Conservation (phyloP, 1,140 invertebrate species). For the Scaptomyza graminum region DNA sequence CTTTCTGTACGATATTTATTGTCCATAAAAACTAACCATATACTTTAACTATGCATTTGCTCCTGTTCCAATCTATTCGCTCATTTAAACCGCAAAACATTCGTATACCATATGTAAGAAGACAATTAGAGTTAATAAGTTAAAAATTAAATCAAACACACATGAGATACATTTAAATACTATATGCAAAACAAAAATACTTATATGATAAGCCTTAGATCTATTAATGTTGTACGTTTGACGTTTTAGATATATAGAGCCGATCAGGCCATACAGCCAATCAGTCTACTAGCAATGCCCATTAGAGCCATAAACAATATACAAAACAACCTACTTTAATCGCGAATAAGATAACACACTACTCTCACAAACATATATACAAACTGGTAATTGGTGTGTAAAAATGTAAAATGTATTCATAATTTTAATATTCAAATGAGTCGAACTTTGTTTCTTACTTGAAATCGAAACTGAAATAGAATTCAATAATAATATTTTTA, state of each 20-base stretch:
- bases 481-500: constrained; percentile 66
- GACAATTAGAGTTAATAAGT: constrained; percentile 59
- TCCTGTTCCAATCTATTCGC: background rate
- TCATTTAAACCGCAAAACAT: constrained; percentile 61
- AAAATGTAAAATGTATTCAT: constrained; percentile 20
- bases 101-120: constrained; percentile 69
- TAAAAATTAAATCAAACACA: constrained; percentile 36
- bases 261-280: constrained; percentile 36
- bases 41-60: constrained; percentile 19
- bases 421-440: constrained; percentile 23
- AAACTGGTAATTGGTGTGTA: constrained; percentile 22
- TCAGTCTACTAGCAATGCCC: constrained; percentile 43
- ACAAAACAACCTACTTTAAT: constrained; percentile 12
- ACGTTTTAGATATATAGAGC: constrained; percentile 56
- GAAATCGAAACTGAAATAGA: constrained; percentile 40
- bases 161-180: constrained; percentile 25
- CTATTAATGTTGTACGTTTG: constrained; percentile 76
- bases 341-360: constrained; percentile 10
- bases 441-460: constrained; percentile 26
- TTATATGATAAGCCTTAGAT: constrained; percentile 41
- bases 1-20: constrained; percentile 60
- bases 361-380: background rate
- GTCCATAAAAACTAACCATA: constrained; percentile 23
- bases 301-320: constrained; percentile 28
- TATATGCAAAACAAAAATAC: constrained; percentile 26